Evolutionary conservation across 2,888 invertebrate species (phyloP).

Genomic region (Eupithecia pulchellata): DNA sequence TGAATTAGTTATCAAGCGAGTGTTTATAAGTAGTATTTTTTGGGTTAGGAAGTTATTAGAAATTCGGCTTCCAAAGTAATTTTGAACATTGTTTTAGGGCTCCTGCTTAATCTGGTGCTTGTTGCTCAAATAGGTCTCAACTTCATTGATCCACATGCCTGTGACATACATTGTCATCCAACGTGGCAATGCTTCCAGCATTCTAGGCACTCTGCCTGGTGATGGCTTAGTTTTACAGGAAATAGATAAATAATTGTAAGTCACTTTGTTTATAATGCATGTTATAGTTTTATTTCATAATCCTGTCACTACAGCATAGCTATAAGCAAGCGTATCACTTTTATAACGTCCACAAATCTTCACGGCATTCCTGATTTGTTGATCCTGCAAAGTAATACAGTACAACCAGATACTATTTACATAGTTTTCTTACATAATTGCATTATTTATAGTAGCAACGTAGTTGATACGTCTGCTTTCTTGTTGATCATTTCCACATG

Average conservation of each 20-base stretch:
- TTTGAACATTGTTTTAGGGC: not conserved
- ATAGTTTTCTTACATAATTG: not conserved
- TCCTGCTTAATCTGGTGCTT: not conserved
- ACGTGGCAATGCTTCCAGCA: too few species aligned
- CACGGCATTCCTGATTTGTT: constrained; percentile 32
- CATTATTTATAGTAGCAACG: not conserved
- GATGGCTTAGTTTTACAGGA: too few species aligned
- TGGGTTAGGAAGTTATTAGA: too few species aligned
- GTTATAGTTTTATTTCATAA: not conserved
- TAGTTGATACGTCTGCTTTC: not conserved
- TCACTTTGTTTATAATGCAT: too few species aligned
- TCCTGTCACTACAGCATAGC: not conserved
- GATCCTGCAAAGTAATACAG: constrained; percentile 12
- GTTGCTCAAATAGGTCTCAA: not conserved
- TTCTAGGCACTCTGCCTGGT: too few species aligned
- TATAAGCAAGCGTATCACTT: not conserved
- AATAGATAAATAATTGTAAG: too few species aligned
- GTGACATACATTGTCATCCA: too few species aligned
- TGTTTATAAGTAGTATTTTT: not conserved
- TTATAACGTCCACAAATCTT: not conserved
- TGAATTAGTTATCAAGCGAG: not conserved
- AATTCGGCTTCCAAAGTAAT: not conserved
- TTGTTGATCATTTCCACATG: not conserved
- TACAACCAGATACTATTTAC: not conserved
- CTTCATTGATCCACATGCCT: not conserved